Evolutionary conservation across 2,888 invertebrate species (phyloP), one percentile per base, ranked within the genome.

Genomic region (Boloria euphrosyne): DNA sequence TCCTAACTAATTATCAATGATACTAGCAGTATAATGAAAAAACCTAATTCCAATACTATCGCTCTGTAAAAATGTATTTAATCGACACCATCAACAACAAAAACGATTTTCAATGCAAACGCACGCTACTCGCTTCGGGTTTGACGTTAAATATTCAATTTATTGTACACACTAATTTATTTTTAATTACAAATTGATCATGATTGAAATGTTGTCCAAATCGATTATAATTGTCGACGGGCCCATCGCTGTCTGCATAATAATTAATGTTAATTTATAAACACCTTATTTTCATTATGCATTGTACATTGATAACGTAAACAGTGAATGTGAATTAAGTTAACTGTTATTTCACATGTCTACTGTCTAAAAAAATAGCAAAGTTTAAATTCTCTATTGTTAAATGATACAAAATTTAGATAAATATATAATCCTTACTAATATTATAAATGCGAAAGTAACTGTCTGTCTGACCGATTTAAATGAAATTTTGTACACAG

Each of bases 111-210:
- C 65, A 69, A 67, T 69, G 64, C 66, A 70, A 72, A 67, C 65
- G 63, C 70, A 68, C 62, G 57, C 53, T 31, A 63, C 64, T 58
- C 54, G 59, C 62, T 58, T 51, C 53, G 66, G 68, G 53, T 66
- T 66, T 63, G 27, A 50, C 27, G 64, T 72, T 74, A 73, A 76
- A 75, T 70, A 75, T 74, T 76, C 73, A 75, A 76, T 74, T 73
- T 70, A 73, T 73, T 67, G 64, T 62, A 57, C 67, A 60, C 64
- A 52, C 69, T 71, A 72, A 70, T 72, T 70, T 72, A 71, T 70
- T 73, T 76, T 76, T 73, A 76, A 76, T 75, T 73, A 73, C 69
- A 64, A 69, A 72, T 70, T 71, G 68, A 70, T 67, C 63, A 66
- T 22, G 22, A 22, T 22, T 22, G 22, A 22, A 22, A 47, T 63